phyloP scores from a whole-genome alignment of 2,797 vertebrate genomes.

The Allobates femoralis region DNA sequence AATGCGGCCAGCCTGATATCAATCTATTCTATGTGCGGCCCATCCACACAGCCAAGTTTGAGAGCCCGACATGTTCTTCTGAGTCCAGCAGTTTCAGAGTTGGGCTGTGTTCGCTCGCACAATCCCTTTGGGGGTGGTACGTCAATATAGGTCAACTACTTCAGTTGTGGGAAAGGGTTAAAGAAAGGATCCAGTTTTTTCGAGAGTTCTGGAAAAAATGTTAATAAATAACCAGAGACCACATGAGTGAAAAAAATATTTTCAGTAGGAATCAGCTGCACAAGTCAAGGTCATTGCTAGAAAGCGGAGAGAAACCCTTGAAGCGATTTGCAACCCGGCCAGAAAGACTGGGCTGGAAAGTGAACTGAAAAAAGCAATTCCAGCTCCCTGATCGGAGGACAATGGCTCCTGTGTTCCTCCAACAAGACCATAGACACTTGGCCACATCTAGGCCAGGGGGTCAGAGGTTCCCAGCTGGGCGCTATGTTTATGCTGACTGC shows the following conservation, averaged over 20 bases:
- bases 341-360: constrained; percentile 19
- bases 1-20: no score
- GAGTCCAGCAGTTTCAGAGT: no score
- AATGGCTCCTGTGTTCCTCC: constrained; percentile 41
- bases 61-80: no score
- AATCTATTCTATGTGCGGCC: no score
- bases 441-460: constrained; percentile 25
- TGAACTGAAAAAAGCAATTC: constrained; percentile 39
- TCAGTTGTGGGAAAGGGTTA: not conserved
- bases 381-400: constrained; percentile 16
- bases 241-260: not conserved
- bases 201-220: not conserved
- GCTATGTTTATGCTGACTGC: constrained; percentile 22
- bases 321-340: constrained; percentile 18
- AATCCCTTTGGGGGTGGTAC: no score
- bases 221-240: not conserved
- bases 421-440: constrained; percentile 15
- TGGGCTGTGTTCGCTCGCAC: no score
- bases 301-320: constrained; percentile 13
- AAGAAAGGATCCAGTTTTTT: not conserved
- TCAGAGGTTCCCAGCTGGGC: constrained; percentile 39
- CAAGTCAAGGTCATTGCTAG: constrained; percentile 37
- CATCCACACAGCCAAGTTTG: no score
- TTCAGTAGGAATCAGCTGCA: not conserved
- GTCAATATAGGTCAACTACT: no score